A percentile compares a stretch with the other conserved stretches of the same genome.
Evolutionary conservation across 1,140 invertebrate species (phyloP).

Genomic region (Helicorthomorpha holstii): DNA sequence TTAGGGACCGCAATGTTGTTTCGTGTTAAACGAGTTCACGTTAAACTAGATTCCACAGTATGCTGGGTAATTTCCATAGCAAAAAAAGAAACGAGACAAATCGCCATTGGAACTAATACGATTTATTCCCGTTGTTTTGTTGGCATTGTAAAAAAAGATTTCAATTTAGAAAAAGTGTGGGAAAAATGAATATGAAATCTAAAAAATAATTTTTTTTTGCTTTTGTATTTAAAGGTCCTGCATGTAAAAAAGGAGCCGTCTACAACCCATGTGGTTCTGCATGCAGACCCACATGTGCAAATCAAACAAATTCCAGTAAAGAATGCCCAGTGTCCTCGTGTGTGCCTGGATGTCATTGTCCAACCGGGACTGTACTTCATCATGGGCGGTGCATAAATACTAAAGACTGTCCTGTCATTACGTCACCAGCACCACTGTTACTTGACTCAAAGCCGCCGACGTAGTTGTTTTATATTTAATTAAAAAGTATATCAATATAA

Average conservation of each 20-base stretch:
- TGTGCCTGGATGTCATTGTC: constrained; percentile 22
- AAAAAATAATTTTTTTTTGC: not conserved
- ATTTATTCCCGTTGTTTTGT: constrained; percentile 1
- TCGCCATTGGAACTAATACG: not conserved
- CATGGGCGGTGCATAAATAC: constrained; percentile 21
- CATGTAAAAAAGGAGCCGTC: constrained; percentile 20
- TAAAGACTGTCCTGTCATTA: constrained; percentile 21
- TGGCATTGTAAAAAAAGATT: no score
- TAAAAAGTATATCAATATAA: no score
- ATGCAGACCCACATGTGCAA: constrained; percentile 21
- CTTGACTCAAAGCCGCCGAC: no score
- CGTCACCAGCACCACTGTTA: no score
- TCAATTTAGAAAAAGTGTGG: not conserved
- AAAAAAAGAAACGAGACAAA: no score
- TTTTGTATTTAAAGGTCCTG: constrained; percentile 4
- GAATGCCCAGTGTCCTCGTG: constrained; percentile 13
- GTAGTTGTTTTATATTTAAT: no score
- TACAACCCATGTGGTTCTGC: constrained; percentile 19
- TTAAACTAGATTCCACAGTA: no score
- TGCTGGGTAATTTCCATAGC: no score
- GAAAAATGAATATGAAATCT: not conserved
- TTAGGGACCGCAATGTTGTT: no score
- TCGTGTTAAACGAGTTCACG: no score
- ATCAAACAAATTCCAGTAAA: constrained; percentile 8
- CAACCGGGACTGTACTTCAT: constrained; percentile 19